Percentiles rank a stretch among this genome's conserved stretches.
Conservation (phyloP, 2,113 vertebrate species). For the Myxocyprinus asiaticus region DNA sequence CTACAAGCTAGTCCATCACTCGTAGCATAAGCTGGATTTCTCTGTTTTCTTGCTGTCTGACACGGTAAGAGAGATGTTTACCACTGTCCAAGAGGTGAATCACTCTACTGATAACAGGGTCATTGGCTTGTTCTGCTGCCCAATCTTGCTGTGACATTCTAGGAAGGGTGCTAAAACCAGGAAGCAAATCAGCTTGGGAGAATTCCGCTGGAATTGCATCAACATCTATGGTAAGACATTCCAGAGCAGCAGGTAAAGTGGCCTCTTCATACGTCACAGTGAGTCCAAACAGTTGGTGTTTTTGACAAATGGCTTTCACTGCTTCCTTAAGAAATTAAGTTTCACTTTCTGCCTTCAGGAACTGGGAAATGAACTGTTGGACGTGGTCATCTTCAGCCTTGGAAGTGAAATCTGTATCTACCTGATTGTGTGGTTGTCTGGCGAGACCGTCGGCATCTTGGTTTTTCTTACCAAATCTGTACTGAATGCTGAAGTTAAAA, state of each 20-base stretch:
- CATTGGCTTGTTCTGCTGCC: constrained; percentile 24
- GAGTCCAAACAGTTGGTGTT: background rate
- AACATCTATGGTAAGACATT: background rate
- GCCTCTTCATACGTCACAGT: no score
- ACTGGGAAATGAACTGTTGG: background rate
- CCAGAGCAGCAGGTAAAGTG: no score
- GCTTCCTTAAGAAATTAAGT: constrained; percentile 13
- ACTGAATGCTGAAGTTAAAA: background rate
- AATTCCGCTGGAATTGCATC: no score
- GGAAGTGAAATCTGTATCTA: constrained; percentile 4
- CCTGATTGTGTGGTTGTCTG: constrained; percentile 4
- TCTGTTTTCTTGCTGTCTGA: constrained; percentile 8
- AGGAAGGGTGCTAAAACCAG: constrained; percentile 12
- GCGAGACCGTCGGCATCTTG: constrained; percentile 25
- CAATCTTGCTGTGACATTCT: constrained; percentile 36
- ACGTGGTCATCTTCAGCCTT: constrained; percentile 4
- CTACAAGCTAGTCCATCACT: background rate
- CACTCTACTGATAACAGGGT: constrained; percentile 37
- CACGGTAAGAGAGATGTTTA: constrained; percentile 17
- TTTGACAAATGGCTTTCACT: constrained; percentile 29
- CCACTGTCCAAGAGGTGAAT: constrained; percentile 3
- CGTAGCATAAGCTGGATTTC: constrained; percentile 6
- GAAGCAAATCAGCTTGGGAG: constrained; percentile 2
- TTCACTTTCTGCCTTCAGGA: background rate
- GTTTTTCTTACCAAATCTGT: background rate